phyloP scores from a whole-genome alignment of 2,113 vertebrate species.

The Onychorhynchus coronatus region DNA sequence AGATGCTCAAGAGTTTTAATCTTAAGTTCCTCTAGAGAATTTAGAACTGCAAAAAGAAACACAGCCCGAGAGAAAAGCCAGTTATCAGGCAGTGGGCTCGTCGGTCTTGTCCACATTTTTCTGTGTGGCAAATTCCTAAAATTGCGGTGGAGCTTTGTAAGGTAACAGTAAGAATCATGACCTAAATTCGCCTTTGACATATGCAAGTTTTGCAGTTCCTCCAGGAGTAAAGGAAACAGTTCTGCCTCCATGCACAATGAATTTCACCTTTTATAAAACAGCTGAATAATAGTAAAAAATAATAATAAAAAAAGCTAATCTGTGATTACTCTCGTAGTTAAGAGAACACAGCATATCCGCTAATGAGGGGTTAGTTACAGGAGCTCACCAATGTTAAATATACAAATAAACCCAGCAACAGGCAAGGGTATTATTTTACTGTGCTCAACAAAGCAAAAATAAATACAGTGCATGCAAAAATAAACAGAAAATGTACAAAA shows the following conservation, averaged over 20 bases:
- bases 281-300: background rate
- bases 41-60: background rate
- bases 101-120: background rate
- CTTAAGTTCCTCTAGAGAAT: background rate
- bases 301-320: background rate
- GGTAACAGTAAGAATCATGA: background rate
- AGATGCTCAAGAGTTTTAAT: background rate
- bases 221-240: background rate
- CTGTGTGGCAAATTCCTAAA: background rate
- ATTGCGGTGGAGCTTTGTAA: background rate
- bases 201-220: background rate
- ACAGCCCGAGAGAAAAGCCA: background rate
- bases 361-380: background rate
- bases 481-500: background rate
- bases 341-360: background rate
- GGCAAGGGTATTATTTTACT: background rate
- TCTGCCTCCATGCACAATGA: background rate
- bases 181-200: background rate
- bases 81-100: background rate
- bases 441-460: background rate
- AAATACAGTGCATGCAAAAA: background rate
- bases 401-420: conserved; percentile 18
- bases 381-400: background rate
- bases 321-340: background rate
- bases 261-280: background rate